Evolutionary conservation across 2,113 vertebrate species (phyloP), one percentile per base, ranked within the genome.

Genomic region (Pseudorasbora parva): DNA sequence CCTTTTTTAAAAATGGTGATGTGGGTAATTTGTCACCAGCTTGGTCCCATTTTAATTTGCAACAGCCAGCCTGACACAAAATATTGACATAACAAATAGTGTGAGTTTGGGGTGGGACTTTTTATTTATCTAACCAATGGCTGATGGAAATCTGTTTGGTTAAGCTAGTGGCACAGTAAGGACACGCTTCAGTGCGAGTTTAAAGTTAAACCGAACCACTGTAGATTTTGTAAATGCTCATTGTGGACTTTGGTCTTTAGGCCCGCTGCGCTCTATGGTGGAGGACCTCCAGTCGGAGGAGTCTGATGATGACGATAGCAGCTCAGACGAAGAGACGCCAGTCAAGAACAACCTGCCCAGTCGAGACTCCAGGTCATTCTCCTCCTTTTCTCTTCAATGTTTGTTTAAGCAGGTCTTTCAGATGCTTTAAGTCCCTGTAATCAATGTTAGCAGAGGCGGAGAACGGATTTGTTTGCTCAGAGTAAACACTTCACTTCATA

Each of bases 281-380:
- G 97, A 97, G 85, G 95, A 97, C 86, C 95, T 99, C 86, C 97
- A 98, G 91, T 99, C 97, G 0, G 98, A 98, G 62, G 98, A 97
- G 87, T 98, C 97, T 0, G 98, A 99, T 0, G 97, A 99, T 7
- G 97, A 98, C 0, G 97, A 98, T 92, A 97, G 96, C 87, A 98
- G 96, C 69, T 98, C 97, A 0, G 98, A 96, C 12, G 97, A 97
- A 69, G 98, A 96, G 89, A 94, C 95, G 0, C 91, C 96, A 0
- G 90, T 95, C 66, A 98, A 99, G 91, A 94, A 95, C 2, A 97
- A 96, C 87, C 94, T 96, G 0, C 92, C 95, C 59, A 96, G 95
- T 88, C 90, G 95, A 5, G 97, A 98, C 86, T 96, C 97, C 92
- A 96, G 98, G 98, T 99, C 91, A 93, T 69, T 82, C 41, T 64